Evolutionary conservation across 2,888 invertebrate species (phyloP), one percentile per base, ranked within the genome.

Genomic region (Timandra comae): DNA sequence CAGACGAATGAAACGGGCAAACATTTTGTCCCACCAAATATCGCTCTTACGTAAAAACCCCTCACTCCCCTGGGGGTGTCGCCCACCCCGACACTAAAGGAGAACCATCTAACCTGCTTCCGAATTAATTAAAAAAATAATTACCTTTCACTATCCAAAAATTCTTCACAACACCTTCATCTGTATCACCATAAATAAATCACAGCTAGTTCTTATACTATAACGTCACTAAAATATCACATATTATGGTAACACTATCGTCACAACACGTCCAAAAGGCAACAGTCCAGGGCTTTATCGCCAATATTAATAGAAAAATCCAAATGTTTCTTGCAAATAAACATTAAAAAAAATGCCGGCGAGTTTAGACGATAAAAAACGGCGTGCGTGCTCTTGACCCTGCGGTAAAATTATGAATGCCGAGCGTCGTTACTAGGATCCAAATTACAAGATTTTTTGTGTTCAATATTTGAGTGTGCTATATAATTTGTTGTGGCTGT

Each of bases 231-330:
- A 79, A 75, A 72, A 79, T 81, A 85, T 85, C 85, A 85, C 84
- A 85, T 81, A 72, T 74, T 76, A 65, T 65, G 80, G 80, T 82
- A 82, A 79, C 85, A 82, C 81, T 77, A 77, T 53, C 53, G 81
- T 85, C 84, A 85, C 85, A 85, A 85, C 85, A 84, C 84, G 82
- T 78, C 75, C 74, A 52, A 70, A 84, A 85, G 85, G 85, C 84
- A 78, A 77, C 73, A 72, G 73, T 80, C 78, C 77, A 61, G 60
- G 82, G 82, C 77, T 62, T 52, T 62, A 59, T 57, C 58, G 76
- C 77, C 72, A 72, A 79, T 75, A 79, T 67, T 67, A 66, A 49
- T 75, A 65, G 70, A 81, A 82, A 82, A 80, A 72, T 77, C 63
- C 79, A 78, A 78, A 75, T 71, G 78, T 64, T 56, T 56, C 63